Evolutionary conservation across 2,888 invertebrate genomes (phyloP), one percentile per base, ranked within the genome.

Genomic region (Melangyna quadrimaculata): DNA sequence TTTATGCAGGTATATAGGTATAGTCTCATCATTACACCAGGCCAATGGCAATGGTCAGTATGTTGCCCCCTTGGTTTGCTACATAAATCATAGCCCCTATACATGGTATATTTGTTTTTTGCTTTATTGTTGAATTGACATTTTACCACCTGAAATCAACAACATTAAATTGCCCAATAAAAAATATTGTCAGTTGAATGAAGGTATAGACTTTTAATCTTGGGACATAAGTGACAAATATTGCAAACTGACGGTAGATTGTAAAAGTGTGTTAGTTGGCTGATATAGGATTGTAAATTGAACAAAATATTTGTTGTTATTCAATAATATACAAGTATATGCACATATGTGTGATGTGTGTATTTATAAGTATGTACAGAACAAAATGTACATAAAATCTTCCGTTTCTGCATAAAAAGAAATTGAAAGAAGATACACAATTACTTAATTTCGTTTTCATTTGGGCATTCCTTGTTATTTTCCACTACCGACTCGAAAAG

Each of bases 211-310:
- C 3, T 14, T 43, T 35, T 29, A 22, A 43, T 65, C 14, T 65
- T 67, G 53, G n/a, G n/a, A n/a, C 73, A 73, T 69, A 69, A 67
- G 51, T 73, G 59, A 59, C 37, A 35, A 59, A 59, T 37, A 37
- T 65, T 67, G 59, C 40, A 79, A 67, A 40, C 29, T 73, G 73
- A 57, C 29, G 67, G 48, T 40, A 67, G 65, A 59, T 22, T 59
- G 48, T 27, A 29, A 37, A 27, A 17, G 57, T 32, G 17, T 53
- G 61, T 61, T 22, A 35, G 48, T 51, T 67, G 19, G 67, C 5
- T 67, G 24, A 67, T 24, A 35, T 51, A 51, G 35, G n/a, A 29
- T 63, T 43, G 17, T 3, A 43, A 63, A 43, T 63, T 40, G 27
- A 27, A 10, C 43, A 63, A 59, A 37, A 37, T 59, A 22, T 8